Conservation (phyloP, 2,888 invertebrate genomes). For the Dicyrtoma fusca region DNA sequence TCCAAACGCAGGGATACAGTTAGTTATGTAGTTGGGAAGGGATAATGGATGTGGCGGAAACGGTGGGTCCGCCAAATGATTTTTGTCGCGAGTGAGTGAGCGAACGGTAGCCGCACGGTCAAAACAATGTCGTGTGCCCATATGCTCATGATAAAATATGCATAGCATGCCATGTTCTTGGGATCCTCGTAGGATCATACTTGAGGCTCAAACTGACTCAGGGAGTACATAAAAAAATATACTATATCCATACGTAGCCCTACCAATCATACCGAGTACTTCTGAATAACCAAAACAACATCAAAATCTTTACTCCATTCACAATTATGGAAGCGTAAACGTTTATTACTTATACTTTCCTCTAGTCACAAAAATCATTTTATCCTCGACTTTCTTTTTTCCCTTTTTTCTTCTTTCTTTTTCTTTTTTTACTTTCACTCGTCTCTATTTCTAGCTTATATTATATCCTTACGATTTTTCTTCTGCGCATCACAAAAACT, state of each 20-base stretch:
- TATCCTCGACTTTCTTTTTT: neutral
- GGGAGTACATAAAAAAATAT: too few species aligned
- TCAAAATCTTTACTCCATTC: conserved; percentile 7
- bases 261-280: too few species aligned
- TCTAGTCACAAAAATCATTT: neutral
- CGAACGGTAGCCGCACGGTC: neutral
- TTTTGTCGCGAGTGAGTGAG: conserved; percentile 27
- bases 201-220: too few species aligned
- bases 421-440: neutral
- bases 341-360: too few species aligned
- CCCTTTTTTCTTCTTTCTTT: neutral
- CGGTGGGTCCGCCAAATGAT: conserved; percentile 38
- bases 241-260: too few species aligned
- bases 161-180: too few species aligned
- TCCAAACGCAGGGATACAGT: neutral
- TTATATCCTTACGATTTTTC: neutral
- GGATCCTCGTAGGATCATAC: too few species aligned
- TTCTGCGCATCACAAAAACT: neutral
- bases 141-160: too few species aligned
- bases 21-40: neutral
- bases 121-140: too few species aligned
- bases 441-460: neutral
- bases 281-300: conserved; percentile 3
- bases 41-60: conserved; percentile 42
- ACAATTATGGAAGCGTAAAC: conserved; percentile 10